Percentiles rank a stretch among this genome's conserved stretches.
These are phyloP conservation scores for Holotrichia oblita DNA, from an alignment of 1,140 invertebrate species.

Conservation along the genomic window DNA sequence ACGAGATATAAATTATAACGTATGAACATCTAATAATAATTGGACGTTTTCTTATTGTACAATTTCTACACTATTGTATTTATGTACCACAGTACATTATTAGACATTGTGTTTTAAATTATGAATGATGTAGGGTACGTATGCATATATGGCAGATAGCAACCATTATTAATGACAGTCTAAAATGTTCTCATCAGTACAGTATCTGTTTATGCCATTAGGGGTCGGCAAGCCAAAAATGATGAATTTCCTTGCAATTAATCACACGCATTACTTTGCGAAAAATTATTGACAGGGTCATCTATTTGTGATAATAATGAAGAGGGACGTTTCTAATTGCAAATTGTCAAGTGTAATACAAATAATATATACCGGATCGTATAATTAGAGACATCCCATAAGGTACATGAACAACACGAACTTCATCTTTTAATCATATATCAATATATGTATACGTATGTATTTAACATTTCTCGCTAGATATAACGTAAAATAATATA, in stretches of 20 bases:
- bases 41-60: not conserved
- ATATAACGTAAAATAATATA: too few relatives aligned
- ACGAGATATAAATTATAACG: too few relatives aligned
- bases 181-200: not conserved
- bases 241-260: conserved; percentile 2
- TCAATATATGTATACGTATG: too few relatives aligned
- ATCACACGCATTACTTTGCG: conserved; percentile 12
- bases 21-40: not conserved
- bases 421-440: too few relatives aligned
- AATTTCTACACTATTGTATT: not conserved
- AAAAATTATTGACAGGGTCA: conserved; percentile 9
- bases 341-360: too few relatives aligned
- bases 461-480: too few relatives aligned
- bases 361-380: too few relatives aligned
- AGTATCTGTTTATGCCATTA: conserved; percentile 35
- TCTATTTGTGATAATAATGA: not conserved
- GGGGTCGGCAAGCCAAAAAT: conserved; percentile 20
- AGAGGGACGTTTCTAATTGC: not conserved
- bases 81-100: not conserved
- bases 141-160: not conserved
- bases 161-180: not conserved
- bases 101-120: conserved; percentile 2
- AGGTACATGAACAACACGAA: too few relatives aligned
- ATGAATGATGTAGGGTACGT: conserved; percentile 3
- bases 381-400: too few relatives aligned